These are phyloP conservation scores for Elanoides forficatus DNA, from an alignment of 2,113 vertebrate species.

Conservation along the genomic window DNA sequence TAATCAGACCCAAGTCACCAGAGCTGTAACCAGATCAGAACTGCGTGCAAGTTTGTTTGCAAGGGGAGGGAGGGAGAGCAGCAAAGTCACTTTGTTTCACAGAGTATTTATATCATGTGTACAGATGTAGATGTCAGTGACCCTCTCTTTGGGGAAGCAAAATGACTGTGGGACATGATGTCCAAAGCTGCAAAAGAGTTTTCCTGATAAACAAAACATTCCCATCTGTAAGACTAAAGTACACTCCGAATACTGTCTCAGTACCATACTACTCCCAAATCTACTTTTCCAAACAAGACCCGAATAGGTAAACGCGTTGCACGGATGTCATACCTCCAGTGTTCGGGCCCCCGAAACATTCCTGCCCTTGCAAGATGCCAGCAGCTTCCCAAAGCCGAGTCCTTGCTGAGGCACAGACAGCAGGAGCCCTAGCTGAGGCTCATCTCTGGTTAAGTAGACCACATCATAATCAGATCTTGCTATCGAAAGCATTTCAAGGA, in stretches of 20 bases:
- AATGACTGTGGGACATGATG: neutral
- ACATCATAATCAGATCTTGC: too few species aligned
- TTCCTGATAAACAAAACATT: neutral
- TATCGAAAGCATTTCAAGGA: too few species aligned
- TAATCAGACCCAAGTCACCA: neutral
- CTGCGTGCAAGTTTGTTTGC: fast-evolving
- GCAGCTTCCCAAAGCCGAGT: too few species aligned
- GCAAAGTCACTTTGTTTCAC: neutral
- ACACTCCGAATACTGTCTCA: neutral
- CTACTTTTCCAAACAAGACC: too few species aligned
- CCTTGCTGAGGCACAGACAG: too few species aligned
- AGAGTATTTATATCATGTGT: neutral
- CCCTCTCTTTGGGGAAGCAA: neutral
- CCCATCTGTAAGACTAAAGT: neutral
- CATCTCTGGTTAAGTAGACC: too few species aligned
- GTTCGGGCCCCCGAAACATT: too few species aligned
- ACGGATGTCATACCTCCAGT: too few species aligned
- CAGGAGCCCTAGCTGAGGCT: too few species aligned
- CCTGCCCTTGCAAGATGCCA: too few species aligned
- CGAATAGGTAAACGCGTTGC: too few species aligned
- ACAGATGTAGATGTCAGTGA: neutral
- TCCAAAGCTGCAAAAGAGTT: neutral
- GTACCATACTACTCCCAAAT: too few species aligned
- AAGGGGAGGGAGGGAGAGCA: neutral
- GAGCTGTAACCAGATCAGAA: neutral